Percentiles rank a stretch among this genome's conserved stretches.
Evolutionary conservation across 2,113 vertebrate species (phyloP).

Genomic region (Terrapene triunguis): DNA sequence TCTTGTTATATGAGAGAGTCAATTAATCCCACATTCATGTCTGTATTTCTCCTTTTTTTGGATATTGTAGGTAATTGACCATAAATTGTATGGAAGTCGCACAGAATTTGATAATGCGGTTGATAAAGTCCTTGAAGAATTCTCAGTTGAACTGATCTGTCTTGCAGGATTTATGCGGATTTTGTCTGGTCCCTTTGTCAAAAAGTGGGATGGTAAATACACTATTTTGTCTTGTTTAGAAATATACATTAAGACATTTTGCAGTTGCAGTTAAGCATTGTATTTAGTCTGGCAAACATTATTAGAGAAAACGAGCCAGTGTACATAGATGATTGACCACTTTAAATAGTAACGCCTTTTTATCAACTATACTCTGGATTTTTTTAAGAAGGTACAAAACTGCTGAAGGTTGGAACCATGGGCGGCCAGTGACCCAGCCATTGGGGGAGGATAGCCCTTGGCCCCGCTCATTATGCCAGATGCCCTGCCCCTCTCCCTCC

Average conservation of each 20-base stretch:
- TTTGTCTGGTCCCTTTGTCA: constrained; percentile 91
- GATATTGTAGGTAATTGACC: constrained; percentile 88
- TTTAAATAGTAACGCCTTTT: background rate
- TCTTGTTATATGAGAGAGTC: background rate
- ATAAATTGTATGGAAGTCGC: constrained; percentile 90
- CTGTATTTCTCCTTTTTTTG: background rate
- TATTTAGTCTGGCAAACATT: no score
- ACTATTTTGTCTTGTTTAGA: background rate
- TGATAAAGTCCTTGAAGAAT: constrained; percentile 89
- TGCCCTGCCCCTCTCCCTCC: no score
- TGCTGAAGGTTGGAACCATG: background rate
- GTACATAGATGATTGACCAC: background rate
- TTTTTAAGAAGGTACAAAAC: background rate
- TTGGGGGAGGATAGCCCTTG: no score
- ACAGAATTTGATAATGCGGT: constrained; percentile 90
- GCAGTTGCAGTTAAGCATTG: background rate
- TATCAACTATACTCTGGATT: background rate
- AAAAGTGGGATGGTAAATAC: constrained; percentile 92
- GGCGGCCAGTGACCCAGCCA: no score
- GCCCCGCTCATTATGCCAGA: no score
- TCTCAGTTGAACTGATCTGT: constrained; percentile 90
- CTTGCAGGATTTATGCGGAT: constrained; percentile 98
- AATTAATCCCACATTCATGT: background rate
- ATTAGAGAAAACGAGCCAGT: background rate
- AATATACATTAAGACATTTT: background rate